Conservation (phyloP, 2,797 vertebrate species). For the Melanotaenia nigrans region DNA sequence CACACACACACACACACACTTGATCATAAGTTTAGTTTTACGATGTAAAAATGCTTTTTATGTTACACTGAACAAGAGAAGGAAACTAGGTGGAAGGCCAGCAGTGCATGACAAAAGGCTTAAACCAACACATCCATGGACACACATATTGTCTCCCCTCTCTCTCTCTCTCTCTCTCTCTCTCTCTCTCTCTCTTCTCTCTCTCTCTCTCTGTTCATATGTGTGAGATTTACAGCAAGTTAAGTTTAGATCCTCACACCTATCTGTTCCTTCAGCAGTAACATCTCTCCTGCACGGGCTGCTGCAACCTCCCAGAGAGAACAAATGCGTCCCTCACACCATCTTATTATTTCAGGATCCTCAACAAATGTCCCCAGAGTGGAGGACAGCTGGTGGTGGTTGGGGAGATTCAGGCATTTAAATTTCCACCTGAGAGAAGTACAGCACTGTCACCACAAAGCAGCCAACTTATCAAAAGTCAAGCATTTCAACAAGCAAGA, state of each 20-base stretch:
- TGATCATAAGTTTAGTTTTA: conserved; percentile 63
- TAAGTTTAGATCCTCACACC: conserved; percentile 75
- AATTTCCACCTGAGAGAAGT: background rate
- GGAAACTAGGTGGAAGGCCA: conserved; percentile 66
- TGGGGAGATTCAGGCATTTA: background rate
- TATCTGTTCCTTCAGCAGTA: conserved; percentile 63
- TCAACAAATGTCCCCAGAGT: conserved; percentile 39
- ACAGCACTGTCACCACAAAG: conserved; percentile 1
- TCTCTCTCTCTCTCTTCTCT: too few relatives aligned
- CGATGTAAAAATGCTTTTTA: conserved; percentile 38
- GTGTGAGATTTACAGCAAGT: conserved; percentile 70
- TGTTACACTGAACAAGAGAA: conserved; percentile 40
- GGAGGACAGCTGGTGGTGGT: background rate
- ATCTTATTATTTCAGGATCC: conserved; percentile 70
- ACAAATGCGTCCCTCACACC: conserved; percentile 51
- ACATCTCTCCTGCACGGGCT: conserved; percentile 31
- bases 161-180: background rate
- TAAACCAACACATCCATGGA: conserved; percentile 61
- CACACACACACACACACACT: conserved; percentile 26
- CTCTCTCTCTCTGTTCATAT: background rate
- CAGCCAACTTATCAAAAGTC: background rate
- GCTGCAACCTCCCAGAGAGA: conserved; percentile 57
- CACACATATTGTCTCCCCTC: conserved; percentile 49
- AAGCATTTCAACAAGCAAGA: background rate
- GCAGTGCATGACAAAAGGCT: conserved; percentile 61